Base-by-base conservation (phyloP, 2,888 invertebrate genomes). In the Minunthozetes semirufus region DNA sequence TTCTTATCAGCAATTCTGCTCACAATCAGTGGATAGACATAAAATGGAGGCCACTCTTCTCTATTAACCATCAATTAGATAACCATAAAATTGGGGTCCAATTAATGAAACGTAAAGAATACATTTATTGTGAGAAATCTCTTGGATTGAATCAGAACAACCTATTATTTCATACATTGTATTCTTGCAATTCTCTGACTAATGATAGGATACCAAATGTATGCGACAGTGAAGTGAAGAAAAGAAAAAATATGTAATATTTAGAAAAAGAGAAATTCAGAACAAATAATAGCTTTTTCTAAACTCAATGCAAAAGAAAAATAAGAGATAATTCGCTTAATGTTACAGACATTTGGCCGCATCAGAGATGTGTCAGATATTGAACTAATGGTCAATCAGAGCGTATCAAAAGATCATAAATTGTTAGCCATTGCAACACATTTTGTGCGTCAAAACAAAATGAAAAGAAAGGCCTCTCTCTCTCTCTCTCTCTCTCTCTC, bases 271-370 rank as follows among this genome's bases (percentile, higher is more conserved):
- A 53, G 3, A 53, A 53, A 19, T 53, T 53, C n/a, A 8, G 17
- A 19, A 1, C 53, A 53, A 53, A 53, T 53, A 19, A 53, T 53
- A 53, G 19, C 0, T 53, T 53, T 53, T 53, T n/a, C 6, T 4
- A 53, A 53, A 8, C 33, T 33, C 33, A 33, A 33, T 33, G 33
- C 33, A 8, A 53, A 53, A 1, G 19, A 19, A 53, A 13, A 29
- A 61, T 9, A 38, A 66, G 66, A 29, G 33, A 66, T 66, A 66
- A 66, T 25, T 66, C 38, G 66, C n/a, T 38, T 66, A 66, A 66
- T 66, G 19, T 66, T 33, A 38, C 5, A 38, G 66, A 38, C 19
- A 38, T n/a, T 38, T 6, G n/a, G 33, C 29, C 3, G 1, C 27
- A 13, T 1, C 22, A 56, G n/a, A 56, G 56, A n/a, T 56, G 19